These are phyloP conservation scores for Scomber scombrus DNA, from an alignment of 2,113 vertebrate species.

Conservation along the genomic window DNA sequence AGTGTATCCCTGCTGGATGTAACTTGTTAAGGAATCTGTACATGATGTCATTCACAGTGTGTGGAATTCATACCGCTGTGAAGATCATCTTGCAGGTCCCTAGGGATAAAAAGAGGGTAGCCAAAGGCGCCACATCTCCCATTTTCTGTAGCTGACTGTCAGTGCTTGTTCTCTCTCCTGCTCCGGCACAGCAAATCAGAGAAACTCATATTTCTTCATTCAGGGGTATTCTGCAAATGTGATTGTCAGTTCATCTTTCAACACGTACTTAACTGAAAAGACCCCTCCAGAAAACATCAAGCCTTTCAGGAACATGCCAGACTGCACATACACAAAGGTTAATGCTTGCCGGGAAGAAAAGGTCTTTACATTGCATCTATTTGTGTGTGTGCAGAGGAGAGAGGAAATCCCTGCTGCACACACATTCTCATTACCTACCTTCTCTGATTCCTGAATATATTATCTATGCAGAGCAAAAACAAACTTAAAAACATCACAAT, in stretches of 20 bases:
- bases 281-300: conserved; percentile 45
- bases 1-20: conserved; percentile 64
- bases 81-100: conserved; percentile 60
- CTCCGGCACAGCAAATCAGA: conserved; percentile 19
- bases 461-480: conserved; percentile 27
- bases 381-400: conserved; percentile 15
- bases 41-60: conserved; percentile 73
- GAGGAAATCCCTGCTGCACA: conserved; percentile 46
- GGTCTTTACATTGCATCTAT: conserved; percentile 40
- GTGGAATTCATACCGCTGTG: conserved; percentile 68
- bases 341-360: conserved; percentile 43
- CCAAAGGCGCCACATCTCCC: conserved; percentile 5
- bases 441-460: conserved; percentile 5
- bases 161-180: conserved; percentile 23
- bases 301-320: conserved; percentile 29
- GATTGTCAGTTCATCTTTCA: conserved; percentile 60
- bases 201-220: conserved; percentile 50
- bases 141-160: conserved; percentile 25
- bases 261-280: conserved; percentile 37
- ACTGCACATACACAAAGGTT: conserved; percentile 62
- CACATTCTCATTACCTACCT: conserved; percentile 29
- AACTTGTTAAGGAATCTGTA: conserved; percentile 80
- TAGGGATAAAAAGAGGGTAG: conserved; percentile 25
- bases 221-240: conserved; percentile 22
- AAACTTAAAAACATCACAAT: conserved; percentile 23